Conservation (phyloP, 1,140 invertebrate species). For the Periplaneta americana region DNA sequence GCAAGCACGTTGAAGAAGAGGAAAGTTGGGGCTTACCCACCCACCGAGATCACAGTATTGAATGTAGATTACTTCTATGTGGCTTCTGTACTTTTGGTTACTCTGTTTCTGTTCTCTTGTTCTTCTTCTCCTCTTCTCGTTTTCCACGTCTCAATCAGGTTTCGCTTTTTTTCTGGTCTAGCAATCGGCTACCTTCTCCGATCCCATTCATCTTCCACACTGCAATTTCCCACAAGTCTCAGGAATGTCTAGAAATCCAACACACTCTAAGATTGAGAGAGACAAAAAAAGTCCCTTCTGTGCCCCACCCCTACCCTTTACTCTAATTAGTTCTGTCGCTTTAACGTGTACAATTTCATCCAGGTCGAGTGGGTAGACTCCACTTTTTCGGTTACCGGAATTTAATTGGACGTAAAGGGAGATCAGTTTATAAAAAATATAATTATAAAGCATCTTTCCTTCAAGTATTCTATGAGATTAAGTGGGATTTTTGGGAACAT, state of each 20-base stretch:
- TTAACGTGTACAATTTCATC: neutral
- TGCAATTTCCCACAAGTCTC: neutral
- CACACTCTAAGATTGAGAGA: neutral
- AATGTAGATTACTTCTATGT: too few relatives aligned
- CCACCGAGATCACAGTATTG: too few relatives aligned
- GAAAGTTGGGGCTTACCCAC: too few relatives aligned
- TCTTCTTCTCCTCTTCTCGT: too few relatives aligned
- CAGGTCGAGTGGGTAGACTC: neutral
- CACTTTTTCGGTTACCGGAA: neutral
- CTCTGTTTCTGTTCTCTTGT: too few relatives aligned
- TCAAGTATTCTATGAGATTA: neutral
- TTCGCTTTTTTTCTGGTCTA: neutral
- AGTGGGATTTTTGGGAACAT: neutral
- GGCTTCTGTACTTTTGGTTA: too few relatives aligned
- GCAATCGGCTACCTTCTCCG: neutral
- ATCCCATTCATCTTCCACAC: neutral
- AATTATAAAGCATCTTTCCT: neutral
- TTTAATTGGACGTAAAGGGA: neutral
- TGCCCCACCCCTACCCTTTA: neutral
- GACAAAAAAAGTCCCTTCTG: neutral
- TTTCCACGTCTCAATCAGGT: neutral
- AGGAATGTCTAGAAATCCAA: neutral
- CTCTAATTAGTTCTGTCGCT: neutral
- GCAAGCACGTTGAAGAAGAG: too few relatives aligned
- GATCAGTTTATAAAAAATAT: neutral